Evolutionary conservation across 2,113 vertebrate species (phyloP).

Genomic region (Typhlomys cinereus): DNA sequence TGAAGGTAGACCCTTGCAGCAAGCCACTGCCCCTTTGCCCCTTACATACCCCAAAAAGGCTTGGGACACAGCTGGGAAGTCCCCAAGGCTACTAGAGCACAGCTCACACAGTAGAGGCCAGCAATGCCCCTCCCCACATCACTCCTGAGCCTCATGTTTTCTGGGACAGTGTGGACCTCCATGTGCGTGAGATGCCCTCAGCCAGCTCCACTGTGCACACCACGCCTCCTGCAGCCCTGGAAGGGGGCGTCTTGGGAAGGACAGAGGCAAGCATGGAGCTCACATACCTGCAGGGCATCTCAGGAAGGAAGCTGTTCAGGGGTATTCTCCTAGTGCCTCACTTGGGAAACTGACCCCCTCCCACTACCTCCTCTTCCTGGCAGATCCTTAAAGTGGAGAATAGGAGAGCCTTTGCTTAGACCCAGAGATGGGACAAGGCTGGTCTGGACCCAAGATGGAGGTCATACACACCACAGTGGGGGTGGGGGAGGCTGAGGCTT

Average conservation of each 20-base stretch:
- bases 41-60: slow-evolving; percentile 67
- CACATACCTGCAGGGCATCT: too few species aligned
- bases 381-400: not conserved
- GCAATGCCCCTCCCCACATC: slow-evolving; percentile 55
- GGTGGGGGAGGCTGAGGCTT: not conserved
- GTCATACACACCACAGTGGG: not conserved
- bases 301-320: not conserved
- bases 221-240: too few species aligned
- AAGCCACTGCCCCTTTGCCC: slow-evolving; percentile 72
- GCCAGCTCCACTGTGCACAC: not conserved
- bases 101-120: slow-evolving; percentile 79
- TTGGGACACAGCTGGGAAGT: too few species aligned
- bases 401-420: not conserved
- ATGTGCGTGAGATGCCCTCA: not conserved
- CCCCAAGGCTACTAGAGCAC: too few species aligned
- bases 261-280: not conserved
- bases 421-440: not conserved
- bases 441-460: not conserved
- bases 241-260: too few species aligned
- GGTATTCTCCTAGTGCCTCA: not conserved
- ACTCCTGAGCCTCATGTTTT: not conserved
- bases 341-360: too few species aligned
- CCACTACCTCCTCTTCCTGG: too few species aligned
- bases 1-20: too few species aligned
- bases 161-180: not conserved